A percentile compares a stretch with the other conserved stretches of the same genome.
phyloP scores from a whole-genome alignment of 2,888 invertebrate genomes.

The Hoplodrina blanda region DNA sequence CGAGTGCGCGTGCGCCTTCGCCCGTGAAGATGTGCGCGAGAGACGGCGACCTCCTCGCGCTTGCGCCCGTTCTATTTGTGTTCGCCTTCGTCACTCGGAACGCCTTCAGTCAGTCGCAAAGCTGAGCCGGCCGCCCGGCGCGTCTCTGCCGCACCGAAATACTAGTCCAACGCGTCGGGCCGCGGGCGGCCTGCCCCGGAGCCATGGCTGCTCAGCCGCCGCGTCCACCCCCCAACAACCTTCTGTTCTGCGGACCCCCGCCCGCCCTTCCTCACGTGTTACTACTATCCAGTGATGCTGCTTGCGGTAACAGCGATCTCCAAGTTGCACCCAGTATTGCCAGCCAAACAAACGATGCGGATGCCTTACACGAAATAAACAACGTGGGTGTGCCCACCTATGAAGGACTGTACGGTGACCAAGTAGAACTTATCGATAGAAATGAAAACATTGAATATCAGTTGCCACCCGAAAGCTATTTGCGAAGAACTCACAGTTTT shows the following conservation, averaged over 20 bases:
- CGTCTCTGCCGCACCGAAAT: constrained; percentile 83
- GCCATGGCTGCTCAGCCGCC: constrained; percentile 89
- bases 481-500: constrained; percentile 86
- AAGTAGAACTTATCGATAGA: constrained; percentile 73
- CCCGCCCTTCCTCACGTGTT: constrained; percentile 88
- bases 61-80: constrained; percentile 90
- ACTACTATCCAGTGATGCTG: constrained; percentile 85
- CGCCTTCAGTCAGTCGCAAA: constrained; percentile 90
- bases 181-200: constrained; percentile 80
- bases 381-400: constrained; percentile 87
- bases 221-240: constrained; percentile 88
- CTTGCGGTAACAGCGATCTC: constrained; percentile 67
- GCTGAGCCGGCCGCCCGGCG: constrained; percentile 88
- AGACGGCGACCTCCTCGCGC: constrained; percentile 90
- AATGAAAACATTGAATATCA: constrained; percentile 70
- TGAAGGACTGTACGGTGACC: constrained; percentile 75
- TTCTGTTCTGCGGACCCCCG: constrained; percentile 88
- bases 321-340: constrained; percentile 69
- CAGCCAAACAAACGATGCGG: constrained; percentile 79
- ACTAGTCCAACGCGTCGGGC: constrained; percentile 83
- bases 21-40: constrained; percentile 90
- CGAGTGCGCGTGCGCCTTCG: constrained; percentile 89
- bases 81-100: constrained; percentile 89
- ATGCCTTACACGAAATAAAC: constrained; percentile 86
- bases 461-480: constrained; percentile 73